These are phyloP conservation scores for Varroa destructor DNA, from an alignment of 1,140 invertebrate species.

Conservation along the genomic window DNA sequence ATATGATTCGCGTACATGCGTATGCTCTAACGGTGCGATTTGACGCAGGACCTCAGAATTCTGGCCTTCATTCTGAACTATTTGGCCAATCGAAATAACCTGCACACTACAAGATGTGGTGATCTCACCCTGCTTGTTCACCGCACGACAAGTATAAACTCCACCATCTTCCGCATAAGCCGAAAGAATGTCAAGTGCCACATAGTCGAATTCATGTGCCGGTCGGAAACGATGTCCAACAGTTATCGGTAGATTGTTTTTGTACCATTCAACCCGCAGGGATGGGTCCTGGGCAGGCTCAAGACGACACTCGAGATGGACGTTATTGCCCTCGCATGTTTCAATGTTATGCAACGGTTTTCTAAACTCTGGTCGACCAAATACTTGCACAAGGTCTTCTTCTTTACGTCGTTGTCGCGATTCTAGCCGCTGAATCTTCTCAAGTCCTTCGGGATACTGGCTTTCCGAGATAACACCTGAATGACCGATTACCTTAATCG, in stretches of 20 bases:
- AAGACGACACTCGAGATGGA: conserved; percentile 79
- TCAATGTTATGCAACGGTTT: conserved; percentile 75
- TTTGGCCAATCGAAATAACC: conserved; percentile 58
- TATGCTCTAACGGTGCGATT: conserved; percentile 77
- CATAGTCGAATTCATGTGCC: conserved; percentile 93
- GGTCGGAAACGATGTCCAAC: conserved; percentile 87
- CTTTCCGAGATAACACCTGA: conserved; percentile 67
- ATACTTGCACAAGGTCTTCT: conserved; percentile 61
- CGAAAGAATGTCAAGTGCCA: conserved; percentile 82
- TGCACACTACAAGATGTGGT: conserved; percentile 70
- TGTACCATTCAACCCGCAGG: conserved; percentile 94
- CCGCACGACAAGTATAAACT: conserved; percentile 80
- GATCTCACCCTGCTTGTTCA: conserved; percentile 81
- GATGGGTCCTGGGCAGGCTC: conserved; percentile 84
- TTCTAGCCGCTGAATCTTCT: conserved; percentile 87
- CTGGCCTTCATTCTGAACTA: conserved; percentile 61
- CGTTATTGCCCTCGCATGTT: conserved; percentile 74
- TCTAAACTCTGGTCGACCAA: conserved; percentile 70
- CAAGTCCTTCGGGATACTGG: conserved; percentile 82
- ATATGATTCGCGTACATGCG: conserved; percentile 65
- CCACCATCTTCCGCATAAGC: conserved; percentile 94
- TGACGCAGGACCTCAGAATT: conserved; percentile 73
- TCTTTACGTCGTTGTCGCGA: conserved; percentile 56
- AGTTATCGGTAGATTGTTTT: conserved; percentile 65
- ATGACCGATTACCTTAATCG: conserved; percentile 53